Conservation (phyloP, 2,113 vertebrate species). For the Zosterops lateralis region DNA sequence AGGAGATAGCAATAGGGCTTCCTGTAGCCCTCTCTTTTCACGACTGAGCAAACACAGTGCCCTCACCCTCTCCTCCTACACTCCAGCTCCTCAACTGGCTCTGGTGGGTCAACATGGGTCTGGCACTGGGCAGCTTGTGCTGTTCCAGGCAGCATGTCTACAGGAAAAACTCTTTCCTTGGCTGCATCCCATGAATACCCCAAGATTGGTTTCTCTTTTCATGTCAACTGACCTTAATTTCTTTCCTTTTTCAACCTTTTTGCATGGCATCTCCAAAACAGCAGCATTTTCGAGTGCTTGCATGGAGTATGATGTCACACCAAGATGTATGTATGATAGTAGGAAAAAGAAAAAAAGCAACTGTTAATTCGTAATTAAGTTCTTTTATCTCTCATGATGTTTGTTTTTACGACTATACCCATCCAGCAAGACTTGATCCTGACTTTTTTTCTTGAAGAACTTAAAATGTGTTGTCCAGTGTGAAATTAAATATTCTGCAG, state of each 20-base stretch:
- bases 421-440: not conserved
- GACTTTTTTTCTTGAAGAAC: not conserved
- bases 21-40: not conserved
- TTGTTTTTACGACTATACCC: not conserved
- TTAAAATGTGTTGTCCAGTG: not conserved
- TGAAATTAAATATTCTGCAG: not conserved
- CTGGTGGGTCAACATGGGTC: accelerated
- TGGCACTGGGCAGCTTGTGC: not conserved
- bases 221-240: not conserved
- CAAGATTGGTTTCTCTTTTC: not conserved
- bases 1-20: not conserved
- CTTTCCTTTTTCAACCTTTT: not conserved
- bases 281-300: not conserved
- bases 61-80: accelerated
- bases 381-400: not conserved
- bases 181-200: not conserved
- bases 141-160: accelerated
- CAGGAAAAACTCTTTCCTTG: not conserved
- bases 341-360: not conserved
- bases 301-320: not conserved
- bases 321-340: not conserved
- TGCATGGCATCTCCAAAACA: not conserved
- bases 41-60: not conserved
- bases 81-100: accelerated
- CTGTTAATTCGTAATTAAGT: not conserved